Conservation (phyloP, 1,140 invertebrate species). For the Brachionus koreanus region DNA sequence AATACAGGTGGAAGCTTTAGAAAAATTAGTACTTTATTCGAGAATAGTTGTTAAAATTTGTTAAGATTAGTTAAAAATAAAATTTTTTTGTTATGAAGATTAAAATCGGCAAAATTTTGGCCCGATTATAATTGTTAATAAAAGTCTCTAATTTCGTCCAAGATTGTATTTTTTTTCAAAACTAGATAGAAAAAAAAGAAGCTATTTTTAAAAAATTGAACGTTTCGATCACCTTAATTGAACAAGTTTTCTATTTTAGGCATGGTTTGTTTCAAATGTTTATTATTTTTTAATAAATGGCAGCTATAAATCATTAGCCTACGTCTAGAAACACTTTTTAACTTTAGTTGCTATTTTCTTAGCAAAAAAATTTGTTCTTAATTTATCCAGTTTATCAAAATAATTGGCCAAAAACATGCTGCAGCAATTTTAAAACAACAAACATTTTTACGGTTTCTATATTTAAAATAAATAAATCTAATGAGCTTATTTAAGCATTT, state of each 20-base stretch:
- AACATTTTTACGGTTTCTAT: neutral
- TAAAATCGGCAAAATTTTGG: neutral
- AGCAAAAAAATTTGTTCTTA: neutral
- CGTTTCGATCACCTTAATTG: neutral
- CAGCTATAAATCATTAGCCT: neutral
- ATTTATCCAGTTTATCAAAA: neutral
- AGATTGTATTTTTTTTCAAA: neutral
- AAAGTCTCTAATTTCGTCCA: neutral
- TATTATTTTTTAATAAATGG: neutral
- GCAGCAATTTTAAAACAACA: neutral
- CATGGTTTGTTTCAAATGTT: neutral
- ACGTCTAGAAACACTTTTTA: neutral
- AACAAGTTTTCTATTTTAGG: neutral
- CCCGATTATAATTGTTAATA: neutral
- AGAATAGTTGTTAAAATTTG: neutral
- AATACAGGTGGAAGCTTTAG: neutral
- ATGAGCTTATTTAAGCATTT: neutral
- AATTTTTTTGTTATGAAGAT: neutral
- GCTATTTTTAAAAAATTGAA: neutral
- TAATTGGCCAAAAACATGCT: neutral
- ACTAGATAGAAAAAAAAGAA: neutral
- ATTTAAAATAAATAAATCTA: neutral
- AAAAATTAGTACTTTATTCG: neutral
- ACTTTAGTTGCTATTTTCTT: constrained; percentile 1
- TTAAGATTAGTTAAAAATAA: neutral